Evolutionary conservation across 2,888 invertebrate species (phyloP).

Genomic region (Gandaritis pyraliata): DNA sequence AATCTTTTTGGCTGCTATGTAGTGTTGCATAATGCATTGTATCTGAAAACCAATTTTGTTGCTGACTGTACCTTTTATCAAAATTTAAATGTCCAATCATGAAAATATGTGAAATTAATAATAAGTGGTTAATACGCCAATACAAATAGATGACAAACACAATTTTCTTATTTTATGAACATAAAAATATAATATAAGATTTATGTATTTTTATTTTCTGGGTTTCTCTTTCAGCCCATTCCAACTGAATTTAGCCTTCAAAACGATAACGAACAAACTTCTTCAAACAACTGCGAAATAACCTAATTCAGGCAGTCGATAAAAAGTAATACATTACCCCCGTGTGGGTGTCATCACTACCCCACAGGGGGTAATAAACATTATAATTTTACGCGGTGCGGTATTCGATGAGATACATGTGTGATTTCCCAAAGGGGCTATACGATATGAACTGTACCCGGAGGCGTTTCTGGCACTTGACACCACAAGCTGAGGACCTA

Average conservation of each 20-base stretch:
- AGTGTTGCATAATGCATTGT: no score
- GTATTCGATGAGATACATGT: background rate
- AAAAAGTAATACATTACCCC: background rate
- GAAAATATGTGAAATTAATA: no score
- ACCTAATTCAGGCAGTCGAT: background rate
- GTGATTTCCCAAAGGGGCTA: constrained; percentile 23
- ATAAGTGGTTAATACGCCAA: background rate
- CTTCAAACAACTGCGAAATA: background rate
- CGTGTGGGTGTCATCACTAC: background rate
- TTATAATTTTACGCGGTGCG: constrained; percentile 17
- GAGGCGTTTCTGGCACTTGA: background rate
- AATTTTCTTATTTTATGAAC: constrained; percentile 13
- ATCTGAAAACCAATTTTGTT: background rate
- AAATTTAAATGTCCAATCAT: no score
- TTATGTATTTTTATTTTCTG: constrained; percentile 10
- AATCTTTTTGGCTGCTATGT: no score
- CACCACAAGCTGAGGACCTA: no score
- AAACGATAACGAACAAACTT: no score
- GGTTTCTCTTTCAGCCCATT: background rate
- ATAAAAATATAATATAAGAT: constrained; percentile 16
- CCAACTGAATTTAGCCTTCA: background rate
- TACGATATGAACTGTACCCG: background rate
- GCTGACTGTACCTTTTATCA: constrained; percentile 1
- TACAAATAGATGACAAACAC: background rate
- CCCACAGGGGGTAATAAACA: constrained; percentile 21